A percentile compares a stretch with the other conserved stretches of the same genome.
phyloP scores from a whole-genome alignment of 2,113 vertebrate species.

The Setophaga petechia region DNA sequence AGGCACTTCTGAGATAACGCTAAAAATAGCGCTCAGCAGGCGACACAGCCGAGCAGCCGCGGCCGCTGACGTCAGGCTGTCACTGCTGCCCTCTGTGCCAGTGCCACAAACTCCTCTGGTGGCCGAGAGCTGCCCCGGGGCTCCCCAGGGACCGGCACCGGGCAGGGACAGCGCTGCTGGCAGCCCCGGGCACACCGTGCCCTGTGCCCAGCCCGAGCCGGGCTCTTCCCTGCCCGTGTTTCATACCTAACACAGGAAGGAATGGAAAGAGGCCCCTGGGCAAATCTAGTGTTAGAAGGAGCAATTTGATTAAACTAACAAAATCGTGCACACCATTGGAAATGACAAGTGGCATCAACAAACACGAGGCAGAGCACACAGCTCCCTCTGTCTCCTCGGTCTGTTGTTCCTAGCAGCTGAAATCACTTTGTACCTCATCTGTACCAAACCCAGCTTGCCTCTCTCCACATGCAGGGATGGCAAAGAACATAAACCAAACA shows the following conservation, averaged over 20 bases:
- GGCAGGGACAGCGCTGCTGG: accelerated
- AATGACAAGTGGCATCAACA: not conserved
- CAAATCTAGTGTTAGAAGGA: not conserved
- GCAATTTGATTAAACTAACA: not conserved
- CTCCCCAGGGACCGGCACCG: accelerated
- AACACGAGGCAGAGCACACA: not conserved
- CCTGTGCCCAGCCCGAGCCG: accelerated
- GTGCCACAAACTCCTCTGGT: no score
- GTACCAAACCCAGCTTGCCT: not conserved
- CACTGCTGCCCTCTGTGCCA: not conserved
- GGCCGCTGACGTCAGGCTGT: not conserved
- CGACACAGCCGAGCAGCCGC: not conserved
- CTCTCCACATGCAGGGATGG: not conserved
- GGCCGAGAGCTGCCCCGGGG: accelerated
- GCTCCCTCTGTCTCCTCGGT: not conserved
- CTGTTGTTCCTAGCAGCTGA: not conserved
- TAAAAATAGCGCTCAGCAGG: slow-evolving; percentile 62
- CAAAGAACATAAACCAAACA: not conserved
- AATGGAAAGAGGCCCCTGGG: not conserved
- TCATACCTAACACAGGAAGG: accelerated
- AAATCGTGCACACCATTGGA: accelerated
- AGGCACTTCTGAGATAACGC: slow-evolving; percentile 22
- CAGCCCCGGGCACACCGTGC: accelerated
- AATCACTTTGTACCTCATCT: not conserved
- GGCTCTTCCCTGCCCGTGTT: accelerated